Base-by-base conservation (phyloP, 2,888 invertebrate genomes). In the Cosmorhoe ocellata region DNA sequence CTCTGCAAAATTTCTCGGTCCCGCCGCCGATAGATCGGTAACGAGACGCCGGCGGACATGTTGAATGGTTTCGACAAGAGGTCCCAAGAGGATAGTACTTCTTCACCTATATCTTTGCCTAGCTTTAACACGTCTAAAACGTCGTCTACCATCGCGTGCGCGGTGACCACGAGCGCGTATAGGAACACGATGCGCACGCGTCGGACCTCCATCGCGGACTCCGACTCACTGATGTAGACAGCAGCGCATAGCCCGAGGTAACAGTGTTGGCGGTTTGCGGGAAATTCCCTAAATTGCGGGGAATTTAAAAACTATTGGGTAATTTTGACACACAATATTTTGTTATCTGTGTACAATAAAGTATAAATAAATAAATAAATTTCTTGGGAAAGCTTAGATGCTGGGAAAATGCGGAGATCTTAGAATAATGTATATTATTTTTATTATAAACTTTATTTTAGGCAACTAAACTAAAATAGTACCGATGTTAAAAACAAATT, bases 11-110 rank as follows among this genome's bases (percentile, higher is more conserved):
- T 87, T 69, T 91, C 89, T 49, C 90, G 84, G 65, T 95, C 94
- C 62, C 92, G 91, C 62, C 91, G 88, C 41, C 91, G 90, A 43
- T 93, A 76, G 40, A 94, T 75, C 2, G 94, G 94, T 42, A 93
- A 78, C 10, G 92, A 91, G 4, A 92, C 90, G 0, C 92, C 92
- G 5, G 88, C 81, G 13, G 89, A 80, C 1, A 82, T 66, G 59
- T 91, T 90, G 42, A 91, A 88, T 13, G 91, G 91, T 45, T 89
- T 86, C 42, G 93, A 92, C 22, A 94, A 82, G 9, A 93, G 69
- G 61, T 93, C 92, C 94, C 94, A 94, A 14, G 93, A 90, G 63
- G 91, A 92, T 1, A 93, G 76, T 24, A 94, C 84, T 39, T 92
- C 91, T 40, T 91, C 85, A 22, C 91, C 91, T 27, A 94, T 91